Base-by-base conservation (phyloP, 2,888 invertebrate genomes). In the Steinernema carpocapsae region DNA sequence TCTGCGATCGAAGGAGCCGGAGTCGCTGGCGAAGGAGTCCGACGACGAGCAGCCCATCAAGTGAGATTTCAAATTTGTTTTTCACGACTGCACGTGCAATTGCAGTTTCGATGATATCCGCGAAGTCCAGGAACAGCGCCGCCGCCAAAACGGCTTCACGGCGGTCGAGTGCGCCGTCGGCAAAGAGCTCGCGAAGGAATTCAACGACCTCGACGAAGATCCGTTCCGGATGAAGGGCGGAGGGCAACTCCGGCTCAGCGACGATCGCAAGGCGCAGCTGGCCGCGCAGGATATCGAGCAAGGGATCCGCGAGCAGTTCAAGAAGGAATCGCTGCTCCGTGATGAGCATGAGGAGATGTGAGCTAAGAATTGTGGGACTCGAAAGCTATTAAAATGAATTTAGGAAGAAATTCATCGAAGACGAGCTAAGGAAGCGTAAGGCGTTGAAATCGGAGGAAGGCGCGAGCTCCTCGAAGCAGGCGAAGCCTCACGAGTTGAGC, bases 401-500 rank as follows among this genome's bases (percentile, higher is more conserved):
- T 70, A 80, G 79, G 79, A 72, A 79, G 19, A 84, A 81, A 56
- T 85, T 77, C 78, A 83, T 85, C 48, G 84, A 84, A 24, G 78
- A 78, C 26, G 82, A 82, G 0, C 59, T 83, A n/a, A 72, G 72
- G 73, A 70, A 32, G 24, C 51, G 22, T 74, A 73, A 46, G 24
- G 51, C n/a, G 89, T 89, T 83, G 89, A 89, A 24, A 26, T 17
- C 29, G 14, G 24, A 19, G 24, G 26, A 56, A 3, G 37, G 51
- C 51, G 32, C 37, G 14, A 51, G 51, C 14, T 37, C 29, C 10
- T 45, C 24, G 32, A 79, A 79, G 70, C 45, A 71, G 24, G 46
- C 70, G 32, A 74, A 74, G 52, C 24, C 45, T n/a, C 56, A 70
- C 22, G 70, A 77, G 90, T 90, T 76, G 89, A 89, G 29, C n/a